A percentile compares a stretch with the other conserved stretches of the same genome.
These are phyloP conservation scores for Gambusia holbrooki DNA, from an alignment of 2,113 vertebrate genomes.

Conservation along the genomic window DNA sequence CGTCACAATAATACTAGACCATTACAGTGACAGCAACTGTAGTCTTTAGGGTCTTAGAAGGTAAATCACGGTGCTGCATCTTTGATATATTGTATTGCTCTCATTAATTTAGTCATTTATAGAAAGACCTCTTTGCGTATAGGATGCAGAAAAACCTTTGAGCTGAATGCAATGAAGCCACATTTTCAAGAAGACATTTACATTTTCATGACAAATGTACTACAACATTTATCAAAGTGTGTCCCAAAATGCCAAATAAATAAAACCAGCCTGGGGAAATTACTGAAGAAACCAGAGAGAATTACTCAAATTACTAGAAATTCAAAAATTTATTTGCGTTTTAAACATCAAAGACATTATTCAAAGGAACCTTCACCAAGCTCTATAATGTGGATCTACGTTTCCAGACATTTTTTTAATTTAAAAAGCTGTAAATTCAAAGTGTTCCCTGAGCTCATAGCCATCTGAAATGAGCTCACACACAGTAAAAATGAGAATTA, in stretches of 20 bases:
- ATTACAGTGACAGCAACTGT: neutral
- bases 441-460: neutral
- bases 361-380: neutral
- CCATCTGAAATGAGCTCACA: neutral
- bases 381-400: too few relatives aligned
- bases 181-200: neutral
- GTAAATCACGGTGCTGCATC: neutral
- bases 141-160: neutral
- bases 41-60: neutral
- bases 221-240: neutral
- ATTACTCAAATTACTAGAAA: slow-evolving; percentile 1
- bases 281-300: neutral
- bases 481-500: neutral
- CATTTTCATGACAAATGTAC: neutral
- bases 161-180: neutral
- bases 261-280: neutral
- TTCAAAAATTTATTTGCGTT: neutral
- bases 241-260: neutral
- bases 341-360: neutral
- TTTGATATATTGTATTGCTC: neutral
- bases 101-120: neutral
- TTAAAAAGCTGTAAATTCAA: neutral
- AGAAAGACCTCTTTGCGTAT: neutral
- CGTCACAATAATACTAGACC: neutral
- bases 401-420: neutral